A percentile compares a stretch with the other conserved stretches of the same genome.
Evolutionary conservation across 2,113 vertebrate genomes (phyloP).

Genomic region (Otocyon megalotis): DNA sequence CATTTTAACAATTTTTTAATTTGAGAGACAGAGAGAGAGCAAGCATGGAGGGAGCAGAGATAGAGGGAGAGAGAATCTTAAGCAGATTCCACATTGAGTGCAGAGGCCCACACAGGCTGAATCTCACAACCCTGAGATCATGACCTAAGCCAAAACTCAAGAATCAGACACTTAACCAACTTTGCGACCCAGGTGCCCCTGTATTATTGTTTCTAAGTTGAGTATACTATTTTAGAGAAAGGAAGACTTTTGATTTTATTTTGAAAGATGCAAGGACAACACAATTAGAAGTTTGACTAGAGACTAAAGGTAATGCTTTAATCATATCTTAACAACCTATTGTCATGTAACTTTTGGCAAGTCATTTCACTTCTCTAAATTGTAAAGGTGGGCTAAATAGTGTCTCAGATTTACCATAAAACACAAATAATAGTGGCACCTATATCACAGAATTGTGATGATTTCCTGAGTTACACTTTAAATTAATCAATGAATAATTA

Average conservation of each 20-base stretch:
- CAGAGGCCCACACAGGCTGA: not conserved
- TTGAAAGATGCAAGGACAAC: not conserved
- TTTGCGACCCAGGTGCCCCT: not conserved
- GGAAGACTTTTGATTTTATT: not conserved
- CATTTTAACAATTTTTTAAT: not conserved
- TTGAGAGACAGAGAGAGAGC: not conserved
- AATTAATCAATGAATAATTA: not conserved
- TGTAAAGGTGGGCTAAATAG: not conserved
- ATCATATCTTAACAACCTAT: not conserved
- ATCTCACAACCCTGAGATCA: not conserved
- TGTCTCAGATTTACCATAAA: not conserved
- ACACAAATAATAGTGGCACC: not conserved
- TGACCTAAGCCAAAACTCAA: not conserved
- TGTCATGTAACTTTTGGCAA: not conserved
- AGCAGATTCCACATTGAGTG: accelerated
- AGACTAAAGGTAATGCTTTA: not conserved
- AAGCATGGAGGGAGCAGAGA: not conserved
- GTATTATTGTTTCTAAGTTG: slow-evolving; percentile 13
- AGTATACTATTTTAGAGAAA: not conserved
- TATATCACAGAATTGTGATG: not conserved
- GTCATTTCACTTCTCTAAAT: slow-evolving; percentile 13
- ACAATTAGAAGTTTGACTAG: not conserved
- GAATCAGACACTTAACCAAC: not conserved
- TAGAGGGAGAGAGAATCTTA: not conserved
- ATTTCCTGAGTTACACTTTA: not conserved